Conservation (phyloP, 2,113 vertebrate genomes). For the Hippocampus zosterae region DNA sequence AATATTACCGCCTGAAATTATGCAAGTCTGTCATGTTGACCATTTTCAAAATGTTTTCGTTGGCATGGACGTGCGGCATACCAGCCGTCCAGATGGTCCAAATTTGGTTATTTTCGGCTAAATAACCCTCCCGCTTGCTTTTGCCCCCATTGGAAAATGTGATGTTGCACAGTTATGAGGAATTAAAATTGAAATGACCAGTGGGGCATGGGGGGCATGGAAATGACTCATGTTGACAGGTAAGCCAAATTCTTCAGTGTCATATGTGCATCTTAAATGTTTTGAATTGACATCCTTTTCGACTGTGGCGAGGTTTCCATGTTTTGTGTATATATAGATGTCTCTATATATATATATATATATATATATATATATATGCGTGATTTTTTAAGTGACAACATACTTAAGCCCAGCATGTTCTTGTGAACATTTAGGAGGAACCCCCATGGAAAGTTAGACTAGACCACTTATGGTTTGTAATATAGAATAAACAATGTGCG, state of each 20-base stretch:
- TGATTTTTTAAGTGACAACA: slow-evolving; percentile 1
- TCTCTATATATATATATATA: background rate
- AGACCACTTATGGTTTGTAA: background rate
- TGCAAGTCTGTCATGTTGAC: slow-evolving; percentile 56
- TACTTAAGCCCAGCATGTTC: background rate
- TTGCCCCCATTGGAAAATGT: slow-evolving; percentile 29
- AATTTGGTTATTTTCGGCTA: slow-evolving; percentile 71
- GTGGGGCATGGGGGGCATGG: slow-evolving; percentile 21
- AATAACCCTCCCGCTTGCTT: slow-evolving; percentile 48
- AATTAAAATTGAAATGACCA: slow-evolving; percentile 33
- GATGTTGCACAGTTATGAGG: slow-evolving; percentile 19
- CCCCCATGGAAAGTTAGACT: background rate
- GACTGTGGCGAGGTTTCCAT: slow-evolving; percentile 5
- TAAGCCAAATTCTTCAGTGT: slow-evolving; percentile 31
- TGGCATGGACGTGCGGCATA: slow-evolving; percentile 55
- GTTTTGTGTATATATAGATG: no score
- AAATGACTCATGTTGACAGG: slow-evolving; percentile 38
- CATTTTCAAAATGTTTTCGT: slow-evolving; percentile 67
- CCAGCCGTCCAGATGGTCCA: slow-evolving; percentile 65
- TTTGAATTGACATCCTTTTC: slow-evolving; percentile 19
- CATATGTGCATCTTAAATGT: slow-evolving; percentile 31
- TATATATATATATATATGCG: background rate
- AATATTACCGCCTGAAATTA: slow-evolving; percentile 51
- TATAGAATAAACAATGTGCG: background rate
- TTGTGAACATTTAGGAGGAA: background rate